Base-by-base conservation (phyloP, 2,888 invertebrate species). In the Polietes domitor region DNA sequence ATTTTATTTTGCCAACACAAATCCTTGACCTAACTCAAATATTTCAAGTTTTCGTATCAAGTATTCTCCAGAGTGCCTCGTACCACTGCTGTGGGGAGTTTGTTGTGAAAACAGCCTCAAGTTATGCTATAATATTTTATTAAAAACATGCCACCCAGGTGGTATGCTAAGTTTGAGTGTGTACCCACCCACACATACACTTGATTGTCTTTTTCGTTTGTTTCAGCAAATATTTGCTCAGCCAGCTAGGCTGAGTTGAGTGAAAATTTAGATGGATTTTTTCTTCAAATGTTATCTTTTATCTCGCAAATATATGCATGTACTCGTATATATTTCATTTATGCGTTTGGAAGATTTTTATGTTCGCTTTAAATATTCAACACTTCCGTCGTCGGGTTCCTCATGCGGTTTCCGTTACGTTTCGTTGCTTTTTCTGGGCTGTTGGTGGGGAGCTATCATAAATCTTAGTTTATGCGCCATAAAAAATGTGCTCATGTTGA, bases 381-480 rank as follows among this genome's bases (percentile, higher is more conserved):
- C 61, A 61, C 61, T 61, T 61, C 61, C 61, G 47, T 61, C 32
- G 24, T 61, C 28, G n/a, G n/a, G 0, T 7, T 47, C 47, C n/a
- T 15, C 19, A 12, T 24, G 15, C 28, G 26, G 58, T 61, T 61
- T 61, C 24, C 19, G 4, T 32, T 61, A 15, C 12, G 5, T 28
- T 28, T 32, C 21, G 10, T 19, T 55, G 19, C 17, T 53, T 53
- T 55, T 55, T 55, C 12, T 55, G 55, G 21, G 3, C 7, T 47
- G 47, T 61, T 61, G 17, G 6, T 61, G 37, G 41, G 12, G 19
- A 17, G n/a, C 24, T 68, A 43, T 68, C 68, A 68, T 68, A 73
- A 43, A 73, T 58, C 73, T 73, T 73, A 58, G 41, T 61, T 73
- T 72, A 63, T 53, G 28, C 50, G 73, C 73, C 79, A 79, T 32